phyloP scores from a whole-genome alignment of 2,797 vertebrate species.

The Xyrichtys novacula region DNA sequence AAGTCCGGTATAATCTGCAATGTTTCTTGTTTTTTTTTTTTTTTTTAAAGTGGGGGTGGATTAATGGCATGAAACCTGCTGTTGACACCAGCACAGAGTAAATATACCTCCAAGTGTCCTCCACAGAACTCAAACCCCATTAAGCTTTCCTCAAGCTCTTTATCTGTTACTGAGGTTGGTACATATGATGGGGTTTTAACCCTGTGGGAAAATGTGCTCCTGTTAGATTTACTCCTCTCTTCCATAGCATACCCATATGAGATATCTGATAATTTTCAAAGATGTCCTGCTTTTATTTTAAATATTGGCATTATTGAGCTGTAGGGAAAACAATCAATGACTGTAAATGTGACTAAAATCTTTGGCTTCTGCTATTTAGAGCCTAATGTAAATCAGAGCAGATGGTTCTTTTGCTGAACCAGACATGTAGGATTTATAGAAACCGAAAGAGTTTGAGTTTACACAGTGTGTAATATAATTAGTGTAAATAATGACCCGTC shows the following conservation, averaged over 20 bases:
- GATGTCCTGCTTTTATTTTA: slow-evolving; percentile 17
- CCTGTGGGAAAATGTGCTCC: slow-evolving; percentile 35
- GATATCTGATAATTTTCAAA: slow-evolving; percentile 17
- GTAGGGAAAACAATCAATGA: slow-evolving; percentile 3
- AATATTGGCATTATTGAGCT: neutral
- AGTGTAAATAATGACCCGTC: slow-evolving; percentile 19
- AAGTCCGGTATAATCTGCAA: slow-evolving; percentile 17
- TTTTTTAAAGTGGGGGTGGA: slow-evolving; percentile 39
- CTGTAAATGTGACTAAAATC: neutral
- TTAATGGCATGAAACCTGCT: slow-evolving; percentile 66
- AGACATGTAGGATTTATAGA: neutral
- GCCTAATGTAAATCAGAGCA: slow-evolving; percentile 11
- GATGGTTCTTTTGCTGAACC: slow-evolving; percentile 10
- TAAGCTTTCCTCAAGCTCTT: slow-evolving; percentile 59
- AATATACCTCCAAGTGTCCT: slow-evolving; percentile 68
- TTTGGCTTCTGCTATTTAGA: too few species aligned
- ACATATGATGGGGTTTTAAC: slow-evolving; percentile 17
- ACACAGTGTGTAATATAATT: slow-evolving; percentile 43
- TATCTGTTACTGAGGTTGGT: slow-evolving; percentile 25
- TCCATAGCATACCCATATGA: slow-evolving; percentile 28
- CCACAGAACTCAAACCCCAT: slow-evolving; percentile 45
- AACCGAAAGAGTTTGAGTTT: slow-evolving; percentile 29
- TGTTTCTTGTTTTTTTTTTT: slow-evolving; percentile 17
- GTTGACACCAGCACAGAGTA: slow-evolving; percentile 70
- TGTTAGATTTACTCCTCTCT: slow-evolving; percentile 49